Conservation (phyloP, 2,113 vertebrate species). For the Prunella fulvescens region DNA sequence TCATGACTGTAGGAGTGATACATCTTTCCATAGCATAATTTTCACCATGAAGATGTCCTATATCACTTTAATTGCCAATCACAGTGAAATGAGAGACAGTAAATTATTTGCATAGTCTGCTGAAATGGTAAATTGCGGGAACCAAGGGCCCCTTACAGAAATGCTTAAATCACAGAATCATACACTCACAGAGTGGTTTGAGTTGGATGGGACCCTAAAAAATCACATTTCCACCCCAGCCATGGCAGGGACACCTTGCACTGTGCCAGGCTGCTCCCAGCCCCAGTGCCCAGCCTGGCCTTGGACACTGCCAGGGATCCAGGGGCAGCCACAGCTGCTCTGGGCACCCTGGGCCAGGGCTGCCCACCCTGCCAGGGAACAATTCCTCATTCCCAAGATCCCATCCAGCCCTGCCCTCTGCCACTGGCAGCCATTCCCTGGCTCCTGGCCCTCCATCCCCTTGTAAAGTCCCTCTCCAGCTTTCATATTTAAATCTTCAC, state of each 20-base stretch:
- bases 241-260: not conserved
- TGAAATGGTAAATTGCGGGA: constrained; percentile 22
- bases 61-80: constrained; percentile 53
- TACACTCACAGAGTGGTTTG: not conserved
- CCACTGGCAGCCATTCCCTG: not conserved
- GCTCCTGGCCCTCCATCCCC: not conserved
- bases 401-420: not conserved
- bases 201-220: not conserved
- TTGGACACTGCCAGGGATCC: not conserved
- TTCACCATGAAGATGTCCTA: not conserved
- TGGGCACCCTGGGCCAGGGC: not conserved
- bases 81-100: constrained; percentile 9
- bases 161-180: not conserved
- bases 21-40: constrained; percentile 1
- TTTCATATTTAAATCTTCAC: not conserved
- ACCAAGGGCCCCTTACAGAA: not conserved
- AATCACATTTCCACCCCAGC: not conserved
- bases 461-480: not conserved
- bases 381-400: not conserved
- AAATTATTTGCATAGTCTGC: constrained; percentile 43
- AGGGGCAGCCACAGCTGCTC: not conserved
- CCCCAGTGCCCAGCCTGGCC: not conserved
- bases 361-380: not conserved
- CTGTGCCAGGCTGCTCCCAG: not conserved
- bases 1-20: constrained; percentile 1